Percentiles rank a stretch among this genome's conserved stretches.
Conservation (phyloP, 2,797 vertebrate genomes). For the Eulemur rubriventer region DNA sequence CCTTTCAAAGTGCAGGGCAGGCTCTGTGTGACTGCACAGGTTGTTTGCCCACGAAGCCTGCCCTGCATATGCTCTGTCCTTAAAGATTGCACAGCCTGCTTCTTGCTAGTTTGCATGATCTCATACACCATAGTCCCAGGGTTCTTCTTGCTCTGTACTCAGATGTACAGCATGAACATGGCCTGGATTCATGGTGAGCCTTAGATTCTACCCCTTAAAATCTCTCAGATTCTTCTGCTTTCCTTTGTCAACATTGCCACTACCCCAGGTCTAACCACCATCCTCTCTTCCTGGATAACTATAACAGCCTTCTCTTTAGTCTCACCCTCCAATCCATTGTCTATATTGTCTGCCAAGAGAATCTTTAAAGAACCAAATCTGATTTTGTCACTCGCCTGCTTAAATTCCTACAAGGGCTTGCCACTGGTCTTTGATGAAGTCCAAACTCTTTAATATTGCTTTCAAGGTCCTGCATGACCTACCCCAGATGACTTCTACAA, state of each 20-base stretch:
- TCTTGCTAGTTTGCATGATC: background rate
- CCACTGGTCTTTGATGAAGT: background rate
- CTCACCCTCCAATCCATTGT: background rate
- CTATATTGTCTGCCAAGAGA: background rate
- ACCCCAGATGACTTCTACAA: background rate
- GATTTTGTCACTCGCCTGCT: background rate
- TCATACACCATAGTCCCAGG: background rate
- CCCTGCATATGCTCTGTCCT: background rate
- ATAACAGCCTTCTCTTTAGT: background rate
- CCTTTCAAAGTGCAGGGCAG: background rate
- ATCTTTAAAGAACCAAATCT: background rate
- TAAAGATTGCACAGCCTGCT: background rate
- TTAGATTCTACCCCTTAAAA: background rate
- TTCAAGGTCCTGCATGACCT: background rate
- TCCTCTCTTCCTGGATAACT: background rate
- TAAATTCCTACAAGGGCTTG: background rate
- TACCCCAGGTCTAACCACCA: background rate
- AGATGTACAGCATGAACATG: background rate
- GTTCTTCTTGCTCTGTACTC: background rate
- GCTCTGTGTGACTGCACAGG: background rate
- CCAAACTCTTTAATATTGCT: background rate
- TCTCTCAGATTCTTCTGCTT: background rate
- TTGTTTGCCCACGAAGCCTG: rapidly evolving
- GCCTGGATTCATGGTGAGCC: background rate
- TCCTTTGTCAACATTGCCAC: background rate